Percentiles rank a stretch among this genome's conserved stretches.
Conservation (phyloP, 2,113 vertebrate genomes). For the Tragelaphus strepsiceros region DNA sequence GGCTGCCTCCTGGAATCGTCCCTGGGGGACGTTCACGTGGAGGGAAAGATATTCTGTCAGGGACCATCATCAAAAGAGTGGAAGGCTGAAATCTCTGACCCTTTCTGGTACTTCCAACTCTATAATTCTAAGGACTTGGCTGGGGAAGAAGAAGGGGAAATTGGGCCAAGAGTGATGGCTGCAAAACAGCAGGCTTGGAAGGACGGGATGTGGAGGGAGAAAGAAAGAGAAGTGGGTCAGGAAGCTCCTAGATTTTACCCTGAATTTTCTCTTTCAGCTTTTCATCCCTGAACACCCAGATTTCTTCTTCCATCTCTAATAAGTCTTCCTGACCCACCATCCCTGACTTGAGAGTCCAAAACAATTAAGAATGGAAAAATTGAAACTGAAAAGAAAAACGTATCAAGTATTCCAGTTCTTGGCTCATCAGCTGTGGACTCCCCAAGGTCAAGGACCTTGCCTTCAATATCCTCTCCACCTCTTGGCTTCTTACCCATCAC, state of each 20-base stretch:
- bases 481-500: background rate
- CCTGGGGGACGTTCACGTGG: background rate
- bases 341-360: background rate
- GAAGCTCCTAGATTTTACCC: background rate
- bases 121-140: background rate
- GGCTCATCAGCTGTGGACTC: background rate
- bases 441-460: background rate
- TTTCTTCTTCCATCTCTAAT: background rate
- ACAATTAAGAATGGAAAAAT: background rate
- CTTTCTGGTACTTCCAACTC: background rate
- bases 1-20: background rate
- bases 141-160: background rate
- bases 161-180: background rate
- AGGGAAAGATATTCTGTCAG: background rate
- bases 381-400: background rate
- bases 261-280: background rate
- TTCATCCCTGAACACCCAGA: background rate
- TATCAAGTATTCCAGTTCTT: background rate
- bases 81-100: background rate
- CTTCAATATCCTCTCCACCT: accelerated
- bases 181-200: background rate
- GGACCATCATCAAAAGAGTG: background rate
- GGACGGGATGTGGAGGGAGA: background rate
- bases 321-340: background rate
- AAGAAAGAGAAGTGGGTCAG: background rate